Base-by-base conservation (phyloP, 2,113 vertebrate genomes). In the Oreotrochilus melanogaster region DNA sequence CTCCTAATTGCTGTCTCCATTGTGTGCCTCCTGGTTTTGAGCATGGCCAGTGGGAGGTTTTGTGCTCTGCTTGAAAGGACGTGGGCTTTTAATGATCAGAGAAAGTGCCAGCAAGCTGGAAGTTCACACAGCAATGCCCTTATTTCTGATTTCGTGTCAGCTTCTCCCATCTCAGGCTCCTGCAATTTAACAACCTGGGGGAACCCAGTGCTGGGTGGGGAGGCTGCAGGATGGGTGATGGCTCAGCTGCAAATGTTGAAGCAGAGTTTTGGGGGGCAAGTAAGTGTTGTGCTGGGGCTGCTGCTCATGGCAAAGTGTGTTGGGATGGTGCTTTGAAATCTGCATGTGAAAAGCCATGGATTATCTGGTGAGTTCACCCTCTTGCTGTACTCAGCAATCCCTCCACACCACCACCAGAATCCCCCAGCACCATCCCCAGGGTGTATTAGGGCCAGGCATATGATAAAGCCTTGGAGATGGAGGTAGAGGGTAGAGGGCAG, bases 301-400 rank as follows among this genome's bases (percentile, higher is more conserved):
- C n/a, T 35, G 19, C 22, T 76, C 1, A 0, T 31, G 48, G 28
- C 47, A 9, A 53, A 60, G 31, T 0, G 0, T 0, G 1, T 60
- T 73, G 74, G 67, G 45, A 15, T 23, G 17, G 21, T 30, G 30
- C 47, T 73, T 33, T 31, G 67, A 33, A 66, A 58, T 33, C n/a
- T 42, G 51, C 18, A 10, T 4, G 19, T 14, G 9, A 25, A 57
- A 62, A 50, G 14, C 43, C 17, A 1, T 0, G 3, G 18, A 15
- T 42, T 14, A 4, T 25, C 31, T 39, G 56, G 23, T 33, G 54
- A 61, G 33, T 18, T 54, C 82, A 14, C 30, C 33, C 14, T 22
- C 17, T 21, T 60, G 60, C 60, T 58, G 43, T 27, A 18, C 39
- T 12, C 50, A 10, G n/a, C 35, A 28, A 37, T 24, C 11, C 35